These are phyloP conservation scores for Lepidurus apus DNA, from an alignment of 1,140 invertebrate species.

Conservation along the genomic window DNA sequence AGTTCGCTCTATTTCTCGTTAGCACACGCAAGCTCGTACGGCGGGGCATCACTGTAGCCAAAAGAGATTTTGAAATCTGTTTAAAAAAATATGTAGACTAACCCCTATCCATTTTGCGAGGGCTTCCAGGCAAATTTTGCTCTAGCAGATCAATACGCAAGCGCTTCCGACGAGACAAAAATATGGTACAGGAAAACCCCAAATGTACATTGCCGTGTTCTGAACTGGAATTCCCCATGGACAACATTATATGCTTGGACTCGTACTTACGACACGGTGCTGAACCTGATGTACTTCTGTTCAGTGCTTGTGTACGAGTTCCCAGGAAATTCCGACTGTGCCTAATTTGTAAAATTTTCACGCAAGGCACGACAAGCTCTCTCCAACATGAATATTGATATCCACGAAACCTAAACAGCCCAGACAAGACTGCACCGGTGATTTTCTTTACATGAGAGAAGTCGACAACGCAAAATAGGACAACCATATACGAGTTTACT, in stretches of 20 bases:
- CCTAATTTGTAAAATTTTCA: background rate
- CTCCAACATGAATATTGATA: constrained; percentile 2
- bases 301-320: background rate
- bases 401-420: background rate
- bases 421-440: background rate
- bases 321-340: background rate
- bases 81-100: too few species aligned
- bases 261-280: background rate
- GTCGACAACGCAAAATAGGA: background rate
- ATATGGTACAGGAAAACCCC: background rate
- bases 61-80: too few species aligned
- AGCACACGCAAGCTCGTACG: background rate
- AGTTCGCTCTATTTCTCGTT: background rate
- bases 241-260: background rate
- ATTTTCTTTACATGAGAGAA: background rate
- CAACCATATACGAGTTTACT: background rate
- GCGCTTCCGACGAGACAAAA: background rate
- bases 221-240: background rate
- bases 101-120: too few species aligned
- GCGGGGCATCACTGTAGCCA: too few species aligned
- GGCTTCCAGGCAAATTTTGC: background rate
- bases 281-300: background rate
- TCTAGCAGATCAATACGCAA: constrained; percentile 1
- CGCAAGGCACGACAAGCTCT: background rate
- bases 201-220: background rate